phyloP scores from a whole-genome alignment of 2,888 invertebrate genomes.

The Epiblema foenella region DNA sequence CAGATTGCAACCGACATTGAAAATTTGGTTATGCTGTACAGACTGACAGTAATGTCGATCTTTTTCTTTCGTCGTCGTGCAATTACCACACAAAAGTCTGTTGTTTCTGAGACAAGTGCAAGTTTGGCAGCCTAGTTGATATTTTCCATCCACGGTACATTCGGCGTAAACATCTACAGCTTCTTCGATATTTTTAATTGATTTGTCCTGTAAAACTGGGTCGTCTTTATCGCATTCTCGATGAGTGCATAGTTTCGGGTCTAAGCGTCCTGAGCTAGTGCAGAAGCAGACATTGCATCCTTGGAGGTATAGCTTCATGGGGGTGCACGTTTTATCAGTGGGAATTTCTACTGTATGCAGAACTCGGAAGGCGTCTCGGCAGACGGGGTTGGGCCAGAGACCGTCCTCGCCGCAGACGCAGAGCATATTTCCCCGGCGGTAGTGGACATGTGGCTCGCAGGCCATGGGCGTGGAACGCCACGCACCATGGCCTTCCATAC shows the following conservation, averaged over 20 bases:
- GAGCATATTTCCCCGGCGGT: conserved; percentile 58
- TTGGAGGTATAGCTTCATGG: conserved; percentile 63
- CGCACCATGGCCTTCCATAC: conserved; percentile 73
- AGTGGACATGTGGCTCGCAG: conserved; percentile 68
- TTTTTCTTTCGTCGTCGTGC: conserved; percentile 54
- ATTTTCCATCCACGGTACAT: conserved; percentile 69
- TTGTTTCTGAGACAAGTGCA: conserved; percentile 80
- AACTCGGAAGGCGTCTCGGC: conserved; percentile 67
- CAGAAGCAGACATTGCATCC: conserved; percentile 74
- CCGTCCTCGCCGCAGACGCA: conserved; percentile 73
- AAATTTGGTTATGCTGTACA: conserved; percentile 60
- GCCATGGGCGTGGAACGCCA: conserved; percentile 62
- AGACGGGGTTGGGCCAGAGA: conserved; percentile 73
- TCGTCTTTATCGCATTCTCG: conserved; percentile 58
- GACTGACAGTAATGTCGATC: conserved; percentile 49
- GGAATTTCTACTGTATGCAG: conserved; percentile 63
- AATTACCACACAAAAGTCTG: conserved; percentile 73
- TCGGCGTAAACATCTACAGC: conserved; percentile 63
- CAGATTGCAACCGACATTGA: conserved; percentile 79
- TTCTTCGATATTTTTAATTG: not conserved
- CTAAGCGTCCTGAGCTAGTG: conserved; percentile 57
- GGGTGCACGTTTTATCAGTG: conserved; percentile 55
- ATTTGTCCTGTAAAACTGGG: conserved; percentile 45
- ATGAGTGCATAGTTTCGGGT: conserved; percentile 63
- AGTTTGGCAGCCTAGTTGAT: conserved; percentile 79